These are phyloP conservation scores for Apistogramma diplotaenia DNA, from an alignment of 2,113 vertebrate species.

Conservation along the genomic window DNA sequence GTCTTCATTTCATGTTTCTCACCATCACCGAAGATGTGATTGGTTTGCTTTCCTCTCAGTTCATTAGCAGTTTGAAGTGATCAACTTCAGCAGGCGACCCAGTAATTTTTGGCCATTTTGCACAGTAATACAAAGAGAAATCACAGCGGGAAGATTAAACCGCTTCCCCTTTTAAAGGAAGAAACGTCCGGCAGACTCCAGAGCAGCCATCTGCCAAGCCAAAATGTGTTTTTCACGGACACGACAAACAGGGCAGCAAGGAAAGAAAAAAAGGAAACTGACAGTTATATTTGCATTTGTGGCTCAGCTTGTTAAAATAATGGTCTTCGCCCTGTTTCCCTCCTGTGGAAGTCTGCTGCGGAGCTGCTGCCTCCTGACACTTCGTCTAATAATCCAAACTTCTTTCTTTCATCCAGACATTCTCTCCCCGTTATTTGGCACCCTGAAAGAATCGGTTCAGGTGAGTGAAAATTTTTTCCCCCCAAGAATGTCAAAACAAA, in stretches of 20 bases:
- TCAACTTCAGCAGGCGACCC: not conserved
- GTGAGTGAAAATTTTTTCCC: slow-evolving; percentile 61
- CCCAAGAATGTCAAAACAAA: not conserved
- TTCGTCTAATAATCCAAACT: not conserved
- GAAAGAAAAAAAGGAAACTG: not conserved
- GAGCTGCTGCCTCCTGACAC: fast-evolving
- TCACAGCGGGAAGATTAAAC: not conserved
- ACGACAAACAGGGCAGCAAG: not conserved
- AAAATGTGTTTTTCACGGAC: not conserved
- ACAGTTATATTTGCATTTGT: not conserved
- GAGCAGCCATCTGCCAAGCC: not conserved
- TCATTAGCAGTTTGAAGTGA: not conserved
- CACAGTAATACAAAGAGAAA: not conserved
- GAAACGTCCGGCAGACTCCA: not conserved
- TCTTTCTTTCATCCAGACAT: slow-evolving; percentile 80
- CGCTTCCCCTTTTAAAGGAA: not conserved
- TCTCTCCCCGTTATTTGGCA: slow-evolving; percentile 94
- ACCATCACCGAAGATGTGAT: not conserved
- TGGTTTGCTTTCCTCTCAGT: not conserved
- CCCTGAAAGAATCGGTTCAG: slow-evolving; percentile 92
- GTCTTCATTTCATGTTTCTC: not conserved
- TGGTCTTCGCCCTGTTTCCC: not conserved
- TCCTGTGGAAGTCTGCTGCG: fast-evolving
- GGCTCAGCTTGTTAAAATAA: not conserved
- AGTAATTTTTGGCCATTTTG: fast-evolving